Evolutionary conservation across 2,888 invertebrate genomes (phyloP), one percentile per base, ranked within the genome.

Genomic region (Drosophila recens): DNA sequence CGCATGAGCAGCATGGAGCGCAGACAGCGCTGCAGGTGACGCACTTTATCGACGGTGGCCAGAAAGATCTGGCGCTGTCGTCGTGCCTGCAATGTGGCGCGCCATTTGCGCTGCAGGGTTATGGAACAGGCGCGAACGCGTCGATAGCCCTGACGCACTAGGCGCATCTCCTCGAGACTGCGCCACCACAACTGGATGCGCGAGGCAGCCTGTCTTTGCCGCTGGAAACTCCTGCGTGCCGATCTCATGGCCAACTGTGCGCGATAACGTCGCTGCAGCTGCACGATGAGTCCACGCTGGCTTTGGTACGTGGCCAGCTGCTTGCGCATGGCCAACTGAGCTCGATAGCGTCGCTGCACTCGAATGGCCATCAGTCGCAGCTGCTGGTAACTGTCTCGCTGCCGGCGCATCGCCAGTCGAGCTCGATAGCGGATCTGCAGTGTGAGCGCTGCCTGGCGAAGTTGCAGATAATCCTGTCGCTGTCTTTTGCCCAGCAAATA

Each of bases 11-110:
- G 15, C 11, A 59, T 46, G n/a, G 90, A 92, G n/a, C 94, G 93
- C 75, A 93, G 92, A 56, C 80, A 80, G 27, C 87, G 83, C 78
- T 95, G 94, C 40, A 82, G 6, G 0, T 71, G 27, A 4, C 73
- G 52, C 10, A 83, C 57, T 17, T 69, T 64, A 0, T 36, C 20
- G 0, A 83, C 34, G 5, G 79, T 78, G 0, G 57, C 17, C 13
- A 76, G 33, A 49, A 77, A 90, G 4, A 56, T 36, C 8, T 63
- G 48, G 0, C 82, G 80, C 34, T 75, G 76, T 1, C 11, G 38
- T 4, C 83, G 89, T 3, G 89, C 88, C 67, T 90, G 72, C 73
- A 93, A n/a, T 0, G 85, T 89, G 8, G 91, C 90, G 9, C 90
- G 82, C 90, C 91, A 91, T 40, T 81, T 89, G 71, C 87, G 93